Conservation (phyloP, 2,797 vertebrate species). For the Sebastes taczanowskii region DNA sequence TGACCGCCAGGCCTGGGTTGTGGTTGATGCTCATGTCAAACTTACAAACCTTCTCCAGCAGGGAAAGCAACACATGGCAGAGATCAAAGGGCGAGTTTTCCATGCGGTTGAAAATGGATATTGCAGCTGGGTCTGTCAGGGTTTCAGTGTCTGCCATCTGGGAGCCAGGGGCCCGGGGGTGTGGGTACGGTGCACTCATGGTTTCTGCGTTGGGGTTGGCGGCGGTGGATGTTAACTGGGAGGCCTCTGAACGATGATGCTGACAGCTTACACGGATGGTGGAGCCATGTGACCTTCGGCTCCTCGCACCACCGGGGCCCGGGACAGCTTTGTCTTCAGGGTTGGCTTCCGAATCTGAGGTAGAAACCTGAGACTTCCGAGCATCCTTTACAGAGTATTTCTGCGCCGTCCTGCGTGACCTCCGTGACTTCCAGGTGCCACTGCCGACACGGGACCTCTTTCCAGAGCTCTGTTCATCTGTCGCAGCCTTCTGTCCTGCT, state of each 20-base stretch:
- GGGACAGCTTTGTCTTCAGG: slow-evolving; percentile 84
- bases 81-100: slow-evolving; percentile 96
- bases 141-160: slow-evolving; percentile 75
- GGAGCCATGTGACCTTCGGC: slow-evolving; percentile 80
- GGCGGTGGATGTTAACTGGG: slow-evolving; percentile 37
- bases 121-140: slow-evolving; percentile 84
- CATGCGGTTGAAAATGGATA: slow-evolving; percentile 83
- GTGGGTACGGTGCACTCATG: slow-evolving; percentile 75
- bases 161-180: slow-evolving; percentile 70
- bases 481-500: slow-evolving; percentile 83
- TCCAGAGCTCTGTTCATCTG: slow-evolving; percentile 79
- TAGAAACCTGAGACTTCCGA: slow-evolving; percentile 90
- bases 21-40: slow-evolving; percentile 93
- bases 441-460: slow-evolving; percentile 75
- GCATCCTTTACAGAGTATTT: slow-evolving; percentile 91
- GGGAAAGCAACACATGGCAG: slow-evolving; percentile 91
- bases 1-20: slow-evolving; percentile 87
- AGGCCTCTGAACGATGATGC: slow-evolving; percentile 76
- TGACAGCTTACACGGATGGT: slow-evolving; percentile 80
- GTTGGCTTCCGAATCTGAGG: slow-evolving; percentile 94
- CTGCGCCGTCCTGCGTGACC: slow-evolving; percentile 85
- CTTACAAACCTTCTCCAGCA: slow-evolving; percentile 95
- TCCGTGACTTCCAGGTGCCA: slow-evolving; percentile 83
- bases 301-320: slow-evolving; percentile 68
- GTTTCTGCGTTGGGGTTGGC: slow-evolving; percentile 44